Evolutionary conservation across 2,888 invertebrate species (phyloP).

Genomic region (Aphodius granarius): DNA sequence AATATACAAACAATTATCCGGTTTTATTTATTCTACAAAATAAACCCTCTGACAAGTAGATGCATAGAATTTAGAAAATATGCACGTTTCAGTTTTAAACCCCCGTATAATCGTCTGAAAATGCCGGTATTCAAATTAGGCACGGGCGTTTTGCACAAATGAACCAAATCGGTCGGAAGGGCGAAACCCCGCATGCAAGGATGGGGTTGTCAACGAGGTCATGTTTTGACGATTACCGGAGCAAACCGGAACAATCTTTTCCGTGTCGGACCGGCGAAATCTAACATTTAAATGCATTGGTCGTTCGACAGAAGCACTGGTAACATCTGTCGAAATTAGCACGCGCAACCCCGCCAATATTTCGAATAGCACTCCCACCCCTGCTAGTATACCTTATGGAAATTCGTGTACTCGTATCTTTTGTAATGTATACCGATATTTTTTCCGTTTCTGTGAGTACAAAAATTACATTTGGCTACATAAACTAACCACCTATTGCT

Average conservation of each 20-base stretch:
- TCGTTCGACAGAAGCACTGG: slow-evolving; percentile 36
- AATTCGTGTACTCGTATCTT: background rate
- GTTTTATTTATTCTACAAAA: no score
- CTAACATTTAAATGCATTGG: slow-evolving; percentile 52
- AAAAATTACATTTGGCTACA: no score
- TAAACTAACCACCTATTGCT: no score
- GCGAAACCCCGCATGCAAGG: background rate
- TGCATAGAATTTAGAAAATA: background rate
- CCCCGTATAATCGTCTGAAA: background rate
- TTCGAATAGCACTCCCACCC: background rate
- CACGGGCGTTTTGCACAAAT: background rate
- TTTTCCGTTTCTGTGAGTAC: no score
- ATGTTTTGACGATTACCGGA: background rate
- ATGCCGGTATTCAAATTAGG: background rate
- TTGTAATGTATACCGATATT: no score
- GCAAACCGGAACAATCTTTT: slow-evolving; percentile 36
- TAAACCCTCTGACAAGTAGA: background rate
- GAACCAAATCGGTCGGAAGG: background rate
- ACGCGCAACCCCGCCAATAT: background rate
- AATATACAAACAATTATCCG: no score
- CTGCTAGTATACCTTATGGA: background rate
- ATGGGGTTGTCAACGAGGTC: background rate
- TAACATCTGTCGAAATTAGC: slow-evolving; percentile 43
- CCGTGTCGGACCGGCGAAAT: slow-evolving; percentile 42
- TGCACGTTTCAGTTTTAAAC: background rate